Percentiles rank a stretch among this genome's conserved stretches.
phyloP scores from a whole-genome alignment of 2,797 vertebrate species.

The Gymnoscopelus microlampas region DNA sequence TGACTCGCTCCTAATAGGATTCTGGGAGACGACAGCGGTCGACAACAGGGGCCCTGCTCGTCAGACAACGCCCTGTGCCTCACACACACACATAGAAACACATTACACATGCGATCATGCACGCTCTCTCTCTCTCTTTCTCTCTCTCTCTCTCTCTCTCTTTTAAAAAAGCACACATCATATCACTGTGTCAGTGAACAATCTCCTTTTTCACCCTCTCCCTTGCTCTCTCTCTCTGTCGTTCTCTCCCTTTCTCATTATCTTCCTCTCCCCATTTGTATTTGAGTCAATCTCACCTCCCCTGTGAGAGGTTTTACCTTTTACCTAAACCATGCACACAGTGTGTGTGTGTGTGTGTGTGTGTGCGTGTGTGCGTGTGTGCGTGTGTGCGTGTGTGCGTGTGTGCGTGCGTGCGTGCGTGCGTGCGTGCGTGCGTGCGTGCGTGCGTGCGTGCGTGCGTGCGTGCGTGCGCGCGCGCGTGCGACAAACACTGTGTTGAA shows the following conservation, averaged over 20 bases:
- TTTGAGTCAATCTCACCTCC: constrained; percentile 34
- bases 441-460: no score
- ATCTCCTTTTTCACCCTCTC: constrained; percentile 31
- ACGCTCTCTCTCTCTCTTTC: constrained; percentile 22
- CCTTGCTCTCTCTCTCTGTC: constrained; percentile 11
- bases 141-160: background rate
- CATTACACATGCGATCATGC: constrained; percentile 1
- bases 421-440: no score
- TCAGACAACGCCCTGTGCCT: constrained; percentile 65
- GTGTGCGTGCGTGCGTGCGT: no score
- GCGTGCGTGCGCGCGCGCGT: background rate
- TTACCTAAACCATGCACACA: background rate
- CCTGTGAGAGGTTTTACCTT: background rate
- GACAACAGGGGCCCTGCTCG: constrained; percentile 72
- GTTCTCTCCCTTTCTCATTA: constrained; percentile 44
- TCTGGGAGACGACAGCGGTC: constrained; percentile 69
- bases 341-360: background rate
- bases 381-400: no score
- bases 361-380: no score
- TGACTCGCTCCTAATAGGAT: constrained; percentile 82
- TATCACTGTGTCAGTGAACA: constrained; percentile 37
- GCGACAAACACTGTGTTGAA: constrained; percentile 1
- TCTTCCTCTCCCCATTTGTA: constrained; percentile 30
- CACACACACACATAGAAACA: constrained; percentile 4
- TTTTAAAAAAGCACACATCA: constrained; percentile 32